These are phyloP conservation scores for Sus cebifrons DNA, from an alignment of 2,797 vertebrate species.

Conservation along the genomic window DNA sequence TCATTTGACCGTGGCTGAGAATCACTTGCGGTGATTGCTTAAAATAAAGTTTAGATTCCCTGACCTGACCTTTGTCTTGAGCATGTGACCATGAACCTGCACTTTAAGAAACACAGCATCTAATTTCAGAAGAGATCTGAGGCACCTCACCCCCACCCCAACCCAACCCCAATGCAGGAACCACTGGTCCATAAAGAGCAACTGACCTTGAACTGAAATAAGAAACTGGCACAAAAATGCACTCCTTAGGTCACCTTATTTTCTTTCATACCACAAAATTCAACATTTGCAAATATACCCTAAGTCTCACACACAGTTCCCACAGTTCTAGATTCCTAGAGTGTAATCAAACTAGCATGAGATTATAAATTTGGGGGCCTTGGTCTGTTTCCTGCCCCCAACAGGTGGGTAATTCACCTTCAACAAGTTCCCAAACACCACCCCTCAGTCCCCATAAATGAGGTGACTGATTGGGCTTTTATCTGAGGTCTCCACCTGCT, in stretches of 20 bases:
- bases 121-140: conserved; percentile 7
- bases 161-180: not conserved
- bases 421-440: not conserved
- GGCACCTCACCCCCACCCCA: not conserved
- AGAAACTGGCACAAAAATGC: conserved; percentile 46
- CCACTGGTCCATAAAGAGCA: not conserved
- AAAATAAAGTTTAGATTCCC: conserved; percentile 35
- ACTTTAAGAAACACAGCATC: conserved; percentile 41
- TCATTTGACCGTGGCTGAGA: conserved; percentile 11
- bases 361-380: not conserved
- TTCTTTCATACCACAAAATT: conserved; percentile 59
- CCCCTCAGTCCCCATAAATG: not conserved
- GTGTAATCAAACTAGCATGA: not conserved
- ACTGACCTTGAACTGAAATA: conserved; percentile 43
- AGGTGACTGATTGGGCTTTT: not conserved
- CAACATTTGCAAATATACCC: conserved; percentile 40
- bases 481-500: not conserved
- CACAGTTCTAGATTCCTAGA: not conserved
- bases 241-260: not conserved
- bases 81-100: not conserved
- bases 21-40: not conserved
- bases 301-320: not conserved
- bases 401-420: not conserved
- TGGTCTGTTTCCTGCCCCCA: not conserved
- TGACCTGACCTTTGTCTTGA: not conserved